Evolutionary conservation across 2,113 vertebrate genomes (phyloP).

Genomic region (Clarias macrocephalus): DNA sequence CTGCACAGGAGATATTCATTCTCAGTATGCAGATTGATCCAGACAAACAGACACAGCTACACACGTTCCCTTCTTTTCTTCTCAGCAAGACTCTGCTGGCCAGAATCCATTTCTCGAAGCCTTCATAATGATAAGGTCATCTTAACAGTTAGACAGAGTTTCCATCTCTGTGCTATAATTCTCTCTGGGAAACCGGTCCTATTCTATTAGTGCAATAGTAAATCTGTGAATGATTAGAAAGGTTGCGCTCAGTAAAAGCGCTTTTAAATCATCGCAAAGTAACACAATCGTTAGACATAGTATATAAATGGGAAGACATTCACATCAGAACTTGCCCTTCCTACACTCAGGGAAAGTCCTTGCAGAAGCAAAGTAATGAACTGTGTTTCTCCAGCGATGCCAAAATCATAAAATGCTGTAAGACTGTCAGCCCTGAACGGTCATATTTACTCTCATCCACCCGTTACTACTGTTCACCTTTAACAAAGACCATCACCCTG

Average conservation of each 20-base stretch:
- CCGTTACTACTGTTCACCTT: slow-evolving; percentile 38
- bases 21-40: slow-evolving; percentile 24
- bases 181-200: background rate
- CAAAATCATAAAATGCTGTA: slow-evolving; percentile 10
- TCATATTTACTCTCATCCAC: slow-evolving; percentile 22
- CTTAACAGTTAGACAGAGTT: slow-evolving; percentile 10
- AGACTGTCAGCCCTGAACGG: background rate
- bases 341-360: background rate
- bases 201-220: slow-evolving; percentile 16
- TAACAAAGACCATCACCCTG: slow-evolving; percentile 53
- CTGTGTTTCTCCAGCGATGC: background rate
- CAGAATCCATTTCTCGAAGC: background rate
- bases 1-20: slow-evolving; percentile 8
- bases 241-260: slow-evolving; percentile 22
- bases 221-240: slow-evolving; percentile 35
- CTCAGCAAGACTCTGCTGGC: background rate
- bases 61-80: slow-evolving; percentile 2
- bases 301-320: slow-evolving; percentile 1
- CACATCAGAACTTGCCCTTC: slow-evolving; percentile 6
- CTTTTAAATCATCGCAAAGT: slow-evolving; percentile 25
- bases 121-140: slow-evolving; percentile 36
- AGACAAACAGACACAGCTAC: slow-evolving; percentile 12
- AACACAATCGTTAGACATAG: slow-evolving; percentile 22
- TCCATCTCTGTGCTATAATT: slow-evolving; percentile 25
- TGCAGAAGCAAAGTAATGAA: slow-evolving; percentile 19